Conservation (phyloP, 2,888 invertebrate species). For the Aromia moschata region DNA sequence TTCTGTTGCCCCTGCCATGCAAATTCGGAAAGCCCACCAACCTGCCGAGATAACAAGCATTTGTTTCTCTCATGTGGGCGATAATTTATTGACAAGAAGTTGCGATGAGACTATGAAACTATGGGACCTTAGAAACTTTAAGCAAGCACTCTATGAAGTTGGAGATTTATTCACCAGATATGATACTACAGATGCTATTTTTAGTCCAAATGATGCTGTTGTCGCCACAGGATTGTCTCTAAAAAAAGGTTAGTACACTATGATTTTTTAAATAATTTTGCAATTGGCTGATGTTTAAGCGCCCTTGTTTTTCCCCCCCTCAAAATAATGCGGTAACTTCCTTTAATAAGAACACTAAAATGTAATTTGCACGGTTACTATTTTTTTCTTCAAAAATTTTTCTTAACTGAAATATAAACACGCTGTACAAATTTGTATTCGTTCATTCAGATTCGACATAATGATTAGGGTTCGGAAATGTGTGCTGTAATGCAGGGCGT, state of each 20-base stretch:
- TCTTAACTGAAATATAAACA: no score
- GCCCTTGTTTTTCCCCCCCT: no score
- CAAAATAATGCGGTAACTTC: no score
- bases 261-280: not conserved
- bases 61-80: slow-evolving; percentile 87
- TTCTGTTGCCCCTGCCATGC: slow-evolving; percentile 85
- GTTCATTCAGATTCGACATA: no score
- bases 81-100: slow-evolving; percentile 80
- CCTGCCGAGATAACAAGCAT: slow-evolving; percentile 85
- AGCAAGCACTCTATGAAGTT: slow-evolving; percentile 77
- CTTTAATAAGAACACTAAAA: no score
- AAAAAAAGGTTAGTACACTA: slow-evolving; percentile 67
- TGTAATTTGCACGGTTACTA: no score
- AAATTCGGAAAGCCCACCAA: slow-evolving; percentile 83
- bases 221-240: slow-evolving; percentile 89
- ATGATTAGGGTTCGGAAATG: no score
- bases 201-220: slow-evolving; percentile 92
- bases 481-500: no score
- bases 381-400: no score
- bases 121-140: slow-evolving; percentile 91
- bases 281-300: no score
- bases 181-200: slow-evolving; percentile 82
- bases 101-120: slow-evolving; percentile 94
- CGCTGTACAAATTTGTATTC: no score
- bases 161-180: slow-evolving; percentile 82